Conservation (phyloP, 2,113 vertebrate species). For the Dascyllus trimaculatus region DNA sequence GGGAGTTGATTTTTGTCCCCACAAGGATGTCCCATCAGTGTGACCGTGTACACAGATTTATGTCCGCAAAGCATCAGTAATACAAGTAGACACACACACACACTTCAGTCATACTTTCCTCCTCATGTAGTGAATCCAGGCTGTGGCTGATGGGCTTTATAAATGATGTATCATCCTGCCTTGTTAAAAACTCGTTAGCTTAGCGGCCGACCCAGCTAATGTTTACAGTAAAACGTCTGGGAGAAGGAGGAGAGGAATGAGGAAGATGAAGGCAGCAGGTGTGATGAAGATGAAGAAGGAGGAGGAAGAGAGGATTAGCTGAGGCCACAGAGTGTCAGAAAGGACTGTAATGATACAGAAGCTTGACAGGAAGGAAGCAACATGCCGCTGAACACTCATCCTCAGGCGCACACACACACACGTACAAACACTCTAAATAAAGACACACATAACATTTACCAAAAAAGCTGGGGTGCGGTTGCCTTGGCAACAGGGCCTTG, state of each 20-base stretch:
- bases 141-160: neutral
- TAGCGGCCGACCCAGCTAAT: conserved; percentile 4
- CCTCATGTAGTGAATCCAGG: neutral
- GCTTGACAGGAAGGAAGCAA: conserved; percentile 14
- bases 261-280: neutral
- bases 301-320: neutral
- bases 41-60: no score
- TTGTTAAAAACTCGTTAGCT: conserved; percentile 17
- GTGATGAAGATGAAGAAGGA: neutral
- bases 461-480: conserved; percentile 11
- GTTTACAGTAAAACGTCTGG: neutral
- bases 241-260: neutral
- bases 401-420: neutral
- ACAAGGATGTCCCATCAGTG: no score
- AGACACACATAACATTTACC: neutral
- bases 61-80: no score
- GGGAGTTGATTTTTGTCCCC: no score
- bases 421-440: neutral
- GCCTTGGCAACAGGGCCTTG: neutral
- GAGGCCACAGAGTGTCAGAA: neutral
- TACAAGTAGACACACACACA: no score
- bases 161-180: conserved; percentile 17
- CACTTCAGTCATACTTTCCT: neutral
- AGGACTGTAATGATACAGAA: conserved; percentile 13
- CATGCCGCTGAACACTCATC: neutral